Evolutionary conservation across 2,113 vertebrate genomes (phyloP), one percentile per base, ranked within the genome.

Genomic region (Indicator maculatus): DNA sequence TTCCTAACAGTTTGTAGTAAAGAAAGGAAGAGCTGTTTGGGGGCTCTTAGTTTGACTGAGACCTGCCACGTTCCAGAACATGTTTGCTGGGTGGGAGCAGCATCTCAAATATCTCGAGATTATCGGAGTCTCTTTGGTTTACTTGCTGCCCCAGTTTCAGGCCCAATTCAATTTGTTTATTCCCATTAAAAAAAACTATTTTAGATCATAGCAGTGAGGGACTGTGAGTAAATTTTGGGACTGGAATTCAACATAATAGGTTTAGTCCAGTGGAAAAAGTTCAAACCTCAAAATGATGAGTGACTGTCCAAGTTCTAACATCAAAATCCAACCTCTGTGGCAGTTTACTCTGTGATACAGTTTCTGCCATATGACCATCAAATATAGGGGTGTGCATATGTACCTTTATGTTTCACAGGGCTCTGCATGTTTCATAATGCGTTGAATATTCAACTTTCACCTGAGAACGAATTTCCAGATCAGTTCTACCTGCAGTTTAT

Each of bases 1-100:
- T 91, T 97, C 96, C 95, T 97, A 96, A 93, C 89, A 96, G 97
- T 95, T 90, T 86, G 47, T 88, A 93, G 74, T 56, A 47, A 63
- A 76, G 83, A 91, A 93, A 89, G 63, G 74, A 87, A 73, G 80
- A 94, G 91, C 91, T 96, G 86, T 96, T 89, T 83, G 75, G 80
- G 47, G 55, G 56, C 7, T 92, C 61, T 93, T 72, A 65, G 69
- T 79, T 50, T 92, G 83, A 85, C 59, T 89, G 93, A 91, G 82
- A 91, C 60, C 39, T 83, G 36, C 72, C 71, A 1, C 52, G 45
- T 80, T 69, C 64, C 86, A 87, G 67, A 79, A 87, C 90, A 81
- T 44, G 20, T 93, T 93, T 83, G 23, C 90, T 70, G 84, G 39
- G 16, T 88, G 47, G 28, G 72, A 93, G 55, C 74, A 95, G 44